phyloP scores from a whole-genome alignment of 2,113 vertebrate genomes.

The Glareola pratincola region DNA sequence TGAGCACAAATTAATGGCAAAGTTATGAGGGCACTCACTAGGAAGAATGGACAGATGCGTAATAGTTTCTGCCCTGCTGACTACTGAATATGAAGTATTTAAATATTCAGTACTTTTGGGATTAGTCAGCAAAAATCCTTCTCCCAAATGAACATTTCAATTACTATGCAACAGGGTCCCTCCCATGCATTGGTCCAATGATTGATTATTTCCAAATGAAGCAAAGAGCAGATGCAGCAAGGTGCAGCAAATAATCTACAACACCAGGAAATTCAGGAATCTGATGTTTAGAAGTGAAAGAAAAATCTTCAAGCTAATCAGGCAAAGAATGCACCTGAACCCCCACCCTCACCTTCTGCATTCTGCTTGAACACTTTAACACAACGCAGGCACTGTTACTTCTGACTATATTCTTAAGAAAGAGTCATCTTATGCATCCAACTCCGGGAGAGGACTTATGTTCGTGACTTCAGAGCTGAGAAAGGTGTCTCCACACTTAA shows the following conservation, averaged over 20 bases:
- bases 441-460: not conserved
- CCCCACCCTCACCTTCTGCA: too few relatives aligned
- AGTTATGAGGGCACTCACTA: not conserved
- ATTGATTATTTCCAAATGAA: slow-evolving; percentile 1
- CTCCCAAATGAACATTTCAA: not conserved
- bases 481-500: not conserved
- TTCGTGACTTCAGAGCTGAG: not conserved
- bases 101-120: not conserved
- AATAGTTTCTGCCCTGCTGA: not conserved
- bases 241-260: not conserved
- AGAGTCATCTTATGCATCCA: not conserved
- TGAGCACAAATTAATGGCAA: not conserved
- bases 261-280: not conserved
- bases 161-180: not conserved
- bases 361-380: not conserved
- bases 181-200: not conserved
- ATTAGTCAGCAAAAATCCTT: slow-evolving; percentile 24
- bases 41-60: not conserved
- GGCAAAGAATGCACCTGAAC: not conserved
- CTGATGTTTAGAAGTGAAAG: not conserved
- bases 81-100: not conserved
- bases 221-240: not conserved
- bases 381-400: not conserved
- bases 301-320: not conserved
- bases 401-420: not conserved